phyloP scores from a whole-genome alignment of 1,140 invertebrate species.

The Sitodiplosis mosellana region DNA sequence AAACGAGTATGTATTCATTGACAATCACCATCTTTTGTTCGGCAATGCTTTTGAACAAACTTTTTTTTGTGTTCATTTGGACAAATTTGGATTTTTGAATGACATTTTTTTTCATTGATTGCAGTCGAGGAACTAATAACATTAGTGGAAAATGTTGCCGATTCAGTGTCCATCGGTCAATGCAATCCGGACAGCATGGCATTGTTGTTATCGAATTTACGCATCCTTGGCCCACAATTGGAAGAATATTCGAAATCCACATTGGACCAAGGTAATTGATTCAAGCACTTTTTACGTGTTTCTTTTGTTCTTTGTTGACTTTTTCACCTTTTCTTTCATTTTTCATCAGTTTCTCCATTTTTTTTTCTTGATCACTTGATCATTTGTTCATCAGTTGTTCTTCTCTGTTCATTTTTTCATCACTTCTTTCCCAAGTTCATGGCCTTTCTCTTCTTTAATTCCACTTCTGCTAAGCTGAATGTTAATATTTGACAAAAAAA shows the following conservation, averaged over 20 bases:
- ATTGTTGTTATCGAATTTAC: slow-evolving; percentile 36
- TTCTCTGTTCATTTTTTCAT: no score
- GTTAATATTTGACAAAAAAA: no score
- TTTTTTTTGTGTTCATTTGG: background rate
- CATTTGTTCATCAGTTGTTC: no score
- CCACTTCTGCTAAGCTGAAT: no score
- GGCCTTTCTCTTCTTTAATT: no score
- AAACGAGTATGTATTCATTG: slow-evolving; percentile 4
- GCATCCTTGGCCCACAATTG: slow-evolving; percentile 49
- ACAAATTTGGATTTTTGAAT: background rate
- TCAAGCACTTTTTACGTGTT: no score
- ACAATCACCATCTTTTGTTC: no score
- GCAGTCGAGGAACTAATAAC: slow-evolving; percentile 49
- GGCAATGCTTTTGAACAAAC: slow-evolving; percentile 1
- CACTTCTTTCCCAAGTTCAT: no score
- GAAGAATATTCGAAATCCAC: slow-evolving; percentile 57
- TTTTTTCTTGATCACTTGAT: no score
- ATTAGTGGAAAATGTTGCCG: slow-evolving; percentile 46
- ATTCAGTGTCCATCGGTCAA: slow-evolving; percentile 38
- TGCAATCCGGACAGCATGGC: slow-evolving; percentile 21
- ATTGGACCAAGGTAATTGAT: slow-evolving; percentile 26
- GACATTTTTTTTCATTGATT: slow-evolving; percentile 11
- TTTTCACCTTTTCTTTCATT: background rate
- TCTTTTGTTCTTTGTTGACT: slow-evolving; percentile 11
- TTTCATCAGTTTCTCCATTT: no score